These are phyloP conservation scores for Leucopternis melanops DNA, from an alignment of 2,113 vertebrate genomes.

Conservation along the genomic window DNA sequence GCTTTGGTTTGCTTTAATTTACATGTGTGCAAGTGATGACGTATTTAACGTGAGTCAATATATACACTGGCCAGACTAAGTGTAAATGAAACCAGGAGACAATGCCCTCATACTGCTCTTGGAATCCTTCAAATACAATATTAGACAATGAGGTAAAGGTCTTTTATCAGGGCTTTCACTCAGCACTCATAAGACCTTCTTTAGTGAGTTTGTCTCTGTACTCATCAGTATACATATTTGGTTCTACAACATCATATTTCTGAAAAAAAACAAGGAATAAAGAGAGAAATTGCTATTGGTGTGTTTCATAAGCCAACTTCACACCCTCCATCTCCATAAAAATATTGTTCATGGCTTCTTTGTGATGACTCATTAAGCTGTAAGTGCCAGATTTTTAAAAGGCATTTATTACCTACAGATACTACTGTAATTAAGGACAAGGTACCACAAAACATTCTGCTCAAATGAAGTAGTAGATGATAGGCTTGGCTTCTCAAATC, in stretches of 20 bases:
- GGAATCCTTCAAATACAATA: background rate
- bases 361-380: background rate
- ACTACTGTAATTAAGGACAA: background rate
- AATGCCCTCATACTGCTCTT: background rate
- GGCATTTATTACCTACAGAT: background rate
- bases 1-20: background rate
- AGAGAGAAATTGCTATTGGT: background rate
- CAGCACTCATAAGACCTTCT: background rate
- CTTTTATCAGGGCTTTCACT: background rate
- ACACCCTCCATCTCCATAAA: background rate
- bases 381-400: background rate
- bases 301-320: background rate
- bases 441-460: background rate
- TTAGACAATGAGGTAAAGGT: background rate
- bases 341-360: background rate
- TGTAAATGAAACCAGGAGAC: background rate
- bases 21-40: background rate
- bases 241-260: background rate
- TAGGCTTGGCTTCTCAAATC: background rate
- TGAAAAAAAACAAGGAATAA: background rate
- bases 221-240: background rate
- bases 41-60: background rate
- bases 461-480: background rate
- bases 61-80: background rate
- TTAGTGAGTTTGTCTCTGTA: background rate